phyloP scores from a whole-genome alignment of 2,888 invertebrate genomes.

The Tetramorium bicarinatum region DNA sequence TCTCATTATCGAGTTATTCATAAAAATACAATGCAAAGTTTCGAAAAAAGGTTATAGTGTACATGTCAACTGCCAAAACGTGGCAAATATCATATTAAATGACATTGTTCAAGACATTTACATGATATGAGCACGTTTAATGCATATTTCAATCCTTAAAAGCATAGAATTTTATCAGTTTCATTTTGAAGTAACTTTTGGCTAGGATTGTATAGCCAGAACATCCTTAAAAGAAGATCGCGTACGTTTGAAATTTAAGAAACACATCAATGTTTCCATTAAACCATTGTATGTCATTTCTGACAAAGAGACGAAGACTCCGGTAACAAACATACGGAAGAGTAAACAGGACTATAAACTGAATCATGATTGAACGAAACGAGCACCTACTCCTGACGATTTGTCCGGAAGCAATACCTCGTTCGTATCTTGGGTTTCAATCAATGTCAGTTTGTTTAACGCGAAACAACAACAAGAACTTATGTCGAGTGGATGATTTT shows the following conservation, averaged over 20 bases:
- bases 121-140: no score
- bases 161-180: no score
- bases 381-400: slow-evolving; percentile 38
- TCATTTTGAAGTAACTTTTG: no score
- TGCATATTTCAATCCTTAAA: no score
- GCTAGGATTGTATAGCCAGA: no score
- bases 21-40: no score
- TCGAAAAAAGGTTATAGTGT: no score
- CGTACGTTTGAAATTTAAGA: neutral
- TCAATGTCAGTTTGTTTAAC: slow-evolving; percentile 27
- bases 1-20: no score
- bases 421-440: neutral
- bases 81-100: no score
- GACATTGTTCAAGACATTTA: no score
- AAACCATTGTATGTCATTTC: slow-evolving; percentile 1
- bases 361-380: slow-evolving; percentile 12
- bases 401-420: slow-evolving; percentile 49
- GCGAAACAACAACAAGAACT: neutral
- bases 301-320: neutral
- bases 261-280: neutral
- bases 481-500: neutral
- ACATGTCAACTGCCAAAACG: no score
- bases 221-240: neutral
- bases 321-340: neutral
- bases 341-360: slow-evolving; percentile 20